phyloP scores from a whole-genome alignment of 2,888 invertebrate genomes.

The Crocallis elinguaria region DNA sequence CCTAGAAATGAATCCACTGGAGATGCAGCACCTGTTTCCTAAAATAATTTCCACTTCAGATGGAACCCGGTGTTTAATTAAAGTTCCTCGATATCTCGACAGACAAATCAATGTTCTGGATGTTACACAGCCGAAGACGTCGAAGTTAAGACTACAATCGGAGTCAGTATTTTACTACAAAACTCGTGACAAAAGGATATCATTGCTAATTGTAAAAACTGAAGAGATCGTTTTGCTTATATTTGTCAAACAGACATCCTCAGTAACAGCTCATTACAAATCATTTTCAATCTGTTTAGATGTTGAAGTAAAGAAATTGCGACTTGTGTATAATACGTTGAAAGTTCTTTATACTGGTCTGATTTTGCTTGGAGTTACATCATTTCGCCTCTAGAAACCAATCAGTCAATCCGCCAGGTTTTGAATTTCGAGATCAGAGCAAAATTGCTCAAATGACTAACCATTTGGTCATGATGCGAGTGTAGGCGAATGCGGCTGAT shows the following conservation, averaged over 20 bases:
- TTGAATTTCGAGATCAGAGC: constrained; percentile 31
- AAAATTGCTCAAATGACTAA: constrained; percentile 35
- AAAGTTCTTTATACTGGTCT: not conserved
- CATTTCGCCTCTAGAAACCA: not conserved
- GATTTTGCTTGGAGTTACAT: not conserved
- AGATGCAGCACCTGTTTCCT: constrained; percentile 31
- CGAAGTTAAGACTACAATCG: constrained; percentile 14
- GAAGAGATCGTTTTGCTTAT: no score
- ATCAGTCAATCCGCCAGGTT: constrained; percentile 20
- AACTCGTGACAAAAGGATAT: no score
- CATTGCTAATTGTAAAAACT: no score
- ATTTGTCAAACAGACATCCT: no score
- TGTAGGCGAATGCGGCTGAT: constrained; percentile 51
- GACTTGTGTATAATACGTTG: not conserved
- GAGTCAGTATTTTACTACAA: constrained; percentile 8
- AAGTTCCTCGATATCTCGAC: constrained; percentile 27
- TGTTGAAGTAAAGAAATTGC: not conserved
- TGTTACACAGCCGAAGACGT: constrained; percentile 3
- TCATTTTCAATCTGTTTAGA: not conserved
- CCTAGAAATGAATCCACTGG: constrained; percentile 21
- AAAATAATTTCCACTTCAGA: constrained; percentile 32
- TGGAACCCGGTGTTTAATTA: constrained; percentile 32
- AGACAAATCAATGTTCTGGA: constrained; percentile 18
- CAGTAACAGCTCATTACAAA: not conserved
- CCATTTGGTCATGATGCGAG: constrained; percentile 26